A percentile compares a stretch with the other conserved stretches of the same genome.
These are phyloP conservation scores for Tympanuchus pallidicinctus DNA, from an alignment of 2,113 vertebrate species.

Conservation along the genomic window DNA sequence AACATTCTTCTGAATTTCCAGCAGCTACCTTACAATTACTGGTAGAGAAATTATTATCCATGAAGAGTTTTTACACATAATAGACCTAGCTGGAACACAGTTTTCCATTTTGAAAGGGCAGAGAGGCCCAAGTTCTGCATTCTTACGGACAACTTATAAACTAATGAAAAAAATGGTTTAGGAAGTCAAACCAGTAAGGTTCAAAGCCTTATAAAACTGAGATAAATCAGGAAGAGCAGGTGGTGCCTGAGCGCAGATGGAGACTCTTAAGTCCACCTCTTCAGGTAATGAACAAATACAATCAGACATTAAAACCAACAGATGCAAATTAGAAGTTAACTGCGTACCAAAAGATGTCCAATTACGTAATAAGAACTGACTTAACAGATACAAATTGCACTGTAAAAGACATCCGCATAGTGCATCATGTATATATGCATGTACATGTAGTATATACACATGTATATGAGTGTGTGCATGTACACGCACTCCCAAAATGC, in stretches of 20 bases:
- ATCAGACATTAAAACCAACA: neutral
- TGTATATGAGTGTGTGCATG: neutral
- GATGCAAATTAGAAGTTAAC: neutral
- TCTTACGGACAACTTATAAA: neutral
- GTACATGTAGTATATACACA: fast-evolving
- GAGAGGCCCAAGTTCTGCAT: fast-evolving
- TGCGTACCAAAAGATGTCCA: neutral
- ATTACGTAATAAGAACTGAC: neutral
- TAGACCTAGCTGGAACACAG: neutral
- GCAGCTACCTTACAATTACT: neutral
- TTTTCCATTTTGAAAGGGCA: neutral
- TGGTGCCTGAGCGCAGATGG: fast-evolving
- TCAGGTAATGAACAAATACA: neutral
- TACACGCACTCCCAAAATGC: fast-evolving
- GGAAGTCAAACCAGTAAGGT: neutral
- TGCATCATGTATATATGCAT: neutral
- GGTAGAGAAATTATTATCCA: neutral
- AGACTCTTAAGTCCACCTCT: neutral
- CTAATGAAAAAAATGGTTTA: neutral
- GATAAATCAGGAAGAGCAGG: neutral
- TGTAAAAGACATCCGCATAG: neutral
- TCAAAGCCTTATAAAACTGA: neutral
- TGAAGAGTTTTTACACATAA: neutral
- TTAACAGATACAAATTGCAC: neutral
- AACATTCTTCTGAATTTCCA: neutral